phyloP scores from a whole-genome alignment of 2,797 vertebrate species.

The Gorsachius magnificus region DNA sequence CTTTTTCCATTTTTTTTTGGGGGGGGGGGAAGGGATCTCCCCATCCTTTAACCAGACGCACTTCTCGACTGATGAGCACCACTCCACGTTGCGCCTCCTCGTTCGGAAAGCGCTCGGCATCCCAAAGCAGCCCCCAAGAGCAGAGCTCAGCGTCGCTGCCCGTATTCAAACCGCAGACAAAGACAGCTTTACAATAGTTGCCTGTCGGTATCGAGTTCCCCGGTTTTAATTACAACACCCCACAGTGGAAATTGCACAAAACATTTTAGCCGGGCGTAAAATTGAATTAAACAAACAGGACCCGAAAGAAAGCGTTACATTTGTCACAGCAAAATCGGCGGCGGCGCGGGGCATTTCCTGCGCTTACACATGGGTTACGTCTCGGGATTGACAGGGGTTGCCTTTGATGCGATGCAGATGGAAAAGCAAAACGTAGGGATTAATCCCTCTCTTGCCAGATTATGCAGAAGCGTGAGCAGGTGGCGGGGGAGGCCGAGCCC shows the following conservation, averaged over 20 bases:
- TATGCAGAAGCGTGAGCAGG: conserved; percentile 49
- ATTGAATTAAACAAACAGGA: background rate
- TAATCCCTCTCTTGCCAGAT: background rate
- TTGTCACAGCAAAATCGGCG: background rate
- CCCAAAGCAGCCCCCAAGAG: background rate
- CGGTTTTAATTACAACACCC: conserved; percentile 18
- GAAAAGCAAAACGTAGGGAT: conserved; percentile 27
- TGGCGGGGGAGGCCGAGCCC: conserved; percentile 35
- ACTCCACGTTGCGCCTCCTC: background rate
- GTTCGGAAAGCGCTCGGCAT: background rate
- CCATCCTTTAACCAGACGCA: background rate
- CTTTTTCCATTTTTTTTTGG: too few relatives aligned
- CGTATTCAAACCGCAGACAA: background rate
- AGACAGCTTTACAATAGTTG: background rate
- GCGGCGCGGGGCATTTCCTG: background rate
- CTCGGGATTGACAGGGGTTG: background rate
- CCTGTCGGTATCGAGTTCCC: background rate
- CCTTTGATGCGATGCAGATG: conserved; percentile 43
- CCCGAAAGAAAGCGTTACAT: background rate
- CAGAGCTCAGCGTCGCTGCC: background rate
- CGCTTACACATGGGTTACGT: background rate
- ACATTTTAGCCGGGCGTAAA: background rate
- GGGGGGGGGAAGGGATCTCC: fast-evolving
- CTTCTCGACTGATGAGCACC: background rate
- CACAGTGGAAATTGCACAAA: conserved; percentile 13